Base-by-base conservation (phyloP, 2,797 vertebrate species). In the Lerista edwardsae region DNA sequence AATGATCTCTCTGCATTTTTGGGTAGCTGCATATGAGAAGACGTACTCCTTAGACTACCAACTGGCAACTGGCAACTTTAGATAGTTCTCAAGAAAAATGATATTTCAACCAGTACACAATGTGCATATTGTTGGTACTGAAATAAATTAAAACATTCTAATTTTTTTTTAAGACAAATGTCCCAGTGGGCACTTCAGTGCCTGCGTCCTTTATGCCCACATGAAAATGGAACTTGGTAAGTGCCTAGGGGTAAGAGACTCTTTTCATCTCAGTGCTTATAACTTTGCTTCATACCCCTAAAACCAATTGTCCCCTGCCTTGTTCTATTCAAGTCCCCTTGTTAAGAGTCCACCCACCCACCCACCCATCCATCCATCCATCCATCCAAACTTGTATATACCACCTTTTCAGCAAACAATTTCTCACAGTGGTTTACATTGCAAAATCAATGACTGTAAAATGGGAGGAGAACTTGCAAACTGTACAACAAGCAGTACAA, bases 1-100 rank as follows among this genome's bases (percentile, higher is more conserved):
- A 94, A 93, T 94, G 94, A 92, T 95, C 95, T 94, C 91, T 95
- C 84, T 91, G 86, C 91, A 92, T 87, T 91, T 94, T 94, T 94
- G 73, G 88, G 92, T 92, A 93, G 94, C 93, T 94, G 64, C 94
- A 92, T 62, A 77, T 88, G 91, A 93, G 84, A 80, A 82, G 89
- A 91, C 82, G 84, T 8, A 64, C 85, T 75, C 86, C 69, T 86
- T 34, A 51, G 85, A 75, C 79, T 93, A 92, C 89, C 87, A 92
- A 84, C 79, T 91, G 87, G 90, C 87, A 92, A 84, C 79, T 91
- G 87, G 90, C 88, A 84, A 92, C 91, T 86, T 93, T 91, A 89
- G 92, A 90, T 90, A 57, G 29, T 34, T 36, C 79, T 86, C 76
- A 69, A 89, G 67, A 57, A 83, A 84, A 88, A 74, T 89, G 62